A percentile compares a stretch with the other conserved stretches of the same genome.
phyloP scores from a whole-genome alignment of 2,797 vertebrate genomes.

The Cynopterus sphinx region DNA sequence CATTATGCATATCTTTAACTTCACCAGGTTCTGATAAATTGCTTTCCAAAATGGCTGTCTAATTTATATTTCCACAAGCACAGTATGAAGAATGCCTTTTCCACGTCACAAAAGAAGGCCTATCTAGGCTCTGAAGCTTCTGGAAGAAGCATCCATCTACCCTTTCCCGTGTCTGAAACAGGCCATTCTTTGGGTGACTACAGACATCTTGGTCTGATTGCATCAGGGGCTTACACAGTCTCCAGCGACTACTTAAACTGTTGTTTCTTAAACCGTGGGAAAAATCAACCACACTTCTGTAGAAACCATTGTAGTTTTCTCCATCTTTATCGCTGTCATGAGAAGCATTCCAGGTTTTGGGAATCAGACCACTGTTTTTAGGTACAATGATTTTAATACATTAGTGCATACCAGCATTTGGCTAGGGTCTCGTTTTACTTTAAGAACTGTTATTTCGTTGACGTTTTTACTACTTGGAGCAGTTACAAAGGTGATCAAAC shows the following conservation, averaged over 20 bases:
- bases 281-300: background rate
- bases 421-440: background rate
- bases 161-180: background rate
- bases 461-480: background rate
- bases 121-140: background rate
- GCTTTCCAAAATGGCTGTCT: background rate
- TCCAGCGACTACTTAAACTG: background rate
- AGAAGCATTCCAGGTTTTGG: background rate
- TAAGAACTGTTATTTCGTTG: constrained; percentile 12
- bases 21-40: background rate
- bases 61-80: background rate
- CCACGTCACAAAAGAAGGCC: background rate
- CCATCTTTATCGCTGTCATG: background rate
- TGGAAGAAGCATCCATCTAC: background rate
- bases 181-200: background rate
- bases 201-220: background rate
- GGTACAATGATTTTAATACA: constrained; percentile 22
- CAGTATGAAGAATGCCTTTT: background rate
- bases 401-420: background rate
- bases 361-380: background rate
- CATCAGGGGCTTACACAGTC: background rate
- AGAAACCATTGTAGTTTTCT: background rate
- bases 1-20: background rate
- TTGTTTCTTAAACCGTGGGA: background rate
- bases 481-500: background rate